Conservation (phyloP, 1,140 invertebrate species). For the Leptestheria dahalacensis region DNA sequence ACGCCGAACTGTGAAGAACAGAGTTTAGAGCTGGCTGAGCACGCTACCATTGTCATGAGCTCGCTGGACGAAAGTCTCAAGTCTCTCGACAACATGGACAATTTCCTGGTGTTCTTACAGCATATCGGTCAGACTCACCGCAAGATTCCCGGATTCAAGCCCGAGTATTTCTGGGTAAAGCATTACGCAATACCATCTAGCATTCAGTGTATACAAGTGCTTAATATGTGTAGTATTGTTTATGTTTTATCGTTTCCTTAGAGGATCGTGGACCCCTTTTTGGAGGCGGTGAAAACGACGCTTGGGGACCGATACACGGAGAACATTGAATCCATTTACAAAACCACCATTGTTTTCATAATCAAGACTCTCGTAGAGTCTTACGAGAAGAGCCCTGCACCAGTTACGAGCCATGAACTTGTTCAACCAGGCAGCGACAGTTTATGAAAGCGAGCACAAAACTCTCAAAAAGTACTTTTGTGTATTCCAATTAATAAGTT, state of each 20-base stretch:
- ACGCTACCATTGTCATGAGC: conserved; percentile 74
- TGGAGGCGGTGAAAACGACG: conserved; percentile 66
- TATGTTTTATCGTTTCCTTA: conserved; percentile 36
- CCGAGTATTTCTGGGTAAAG: conserved; percentile 72
- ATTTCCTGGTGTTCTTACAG: conserved; percentile 63
- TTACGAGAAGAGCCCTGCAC: not conserved
- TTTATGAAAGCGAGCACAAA: too few relatives aligned
- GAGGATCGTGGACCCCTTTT: conserved; percentile 78
- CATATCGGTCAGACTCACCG: conserved; percentile 66
- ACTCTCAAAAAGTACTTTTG: too few relatives aligned
- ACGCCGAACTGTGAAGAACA: conserved; percentile 48
- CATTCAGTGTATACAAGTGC: not conserved
- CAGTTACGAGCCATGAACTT: not conserved
- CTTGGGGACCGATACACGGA: conserved; percentile 75
- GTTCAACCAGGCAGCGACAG: too few relatives aligned
- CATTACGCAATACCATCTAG: not conserved
- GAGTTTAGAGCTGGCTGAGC: conserved; percentile 64
- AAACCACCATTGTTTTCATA: conserved; percentile 79
- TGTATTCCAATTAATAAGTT: too few relatives aligned
- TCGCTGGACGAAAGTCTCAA: conserved; percentile 66
- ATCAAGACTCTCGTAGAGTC: conserved; percentile 60
- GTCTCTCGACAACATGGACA: conserved; percentile 64
- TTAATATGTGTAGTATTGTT: not conserved
- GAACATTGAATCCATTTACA: conserved; percentile 80
- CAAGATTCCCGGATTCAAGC: conserved; percentile 65